Evolutionary conservation across 2,888 invertebrate genomes (phyloP).

Genomic region (Capitulum mitella): DNA sequence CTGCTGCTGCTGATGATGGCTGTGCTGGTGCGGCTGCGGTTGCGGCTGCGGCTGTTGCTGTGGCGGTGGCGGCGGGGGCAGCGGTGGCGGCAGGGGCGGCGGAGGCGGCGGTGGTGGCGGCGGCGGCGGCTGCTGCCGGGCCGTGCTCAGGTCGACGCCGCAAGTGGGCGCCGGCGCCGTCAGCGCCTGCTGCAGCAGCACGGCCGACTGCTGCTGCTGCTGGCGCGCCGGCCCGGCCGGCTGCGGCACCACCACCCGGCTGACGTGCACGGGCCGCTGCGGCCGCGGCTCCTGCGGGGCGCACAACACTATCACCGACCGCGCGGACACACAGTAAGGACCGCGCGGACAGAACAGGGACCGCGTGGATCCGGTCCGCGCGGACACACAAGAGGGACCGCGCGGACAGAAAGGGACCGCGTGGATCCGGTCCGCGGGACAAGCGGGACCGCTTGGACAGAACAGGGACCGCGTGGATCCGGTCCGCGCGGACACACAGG

Average conservation of each 20-base stretch:
- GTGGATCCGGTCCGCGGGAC: too few relatives aligned
- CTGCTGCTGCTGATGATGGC: conserved; percentile 29
- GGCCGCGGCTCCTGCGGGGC: conserved; percentile 32
- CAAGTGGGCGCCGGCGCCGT: conserved; percentile 4
- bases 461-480: too few relatives aligned
- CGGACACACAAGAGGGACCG: too few relatives aligned
- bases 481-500: too few relatives aligned
- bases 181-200: neutral
- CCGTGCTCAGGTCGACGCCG: conserved; percentile 31
- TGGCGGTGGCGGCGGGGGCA: conserved; percentile 21
- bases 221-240: neutral
- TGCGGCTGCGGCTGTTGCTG: conserved; percentile 36
- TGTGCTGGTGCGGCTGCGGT: conserved; percentile 29
- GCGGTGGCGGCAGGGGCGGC: conserved; percentile 20
- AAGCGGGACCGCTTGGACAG: too few relatives aligned
- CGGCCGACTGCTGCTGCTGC: neutral
- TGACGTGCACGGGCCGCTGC: conserved; percentile 27
- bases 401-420: too few relatives aligned
- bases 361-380: too few relatives aligned
- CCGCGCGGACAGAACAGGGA: too few relatives aligned
- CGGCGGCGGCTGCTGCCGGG: conserved; percentile 34
- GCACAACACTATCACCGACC: too few relatives aligned
- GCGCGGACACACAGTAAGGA: too few relatives aligned
- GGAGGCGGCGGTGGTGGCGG: conserved; percentile 29
- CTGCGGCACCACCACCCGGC: neutral